These are phyloP conservation scores for Camarhynchus parvulus DNA, from an alignment of 2,113 vertebrate genomes.

Conservation along the genomic window DNA sequence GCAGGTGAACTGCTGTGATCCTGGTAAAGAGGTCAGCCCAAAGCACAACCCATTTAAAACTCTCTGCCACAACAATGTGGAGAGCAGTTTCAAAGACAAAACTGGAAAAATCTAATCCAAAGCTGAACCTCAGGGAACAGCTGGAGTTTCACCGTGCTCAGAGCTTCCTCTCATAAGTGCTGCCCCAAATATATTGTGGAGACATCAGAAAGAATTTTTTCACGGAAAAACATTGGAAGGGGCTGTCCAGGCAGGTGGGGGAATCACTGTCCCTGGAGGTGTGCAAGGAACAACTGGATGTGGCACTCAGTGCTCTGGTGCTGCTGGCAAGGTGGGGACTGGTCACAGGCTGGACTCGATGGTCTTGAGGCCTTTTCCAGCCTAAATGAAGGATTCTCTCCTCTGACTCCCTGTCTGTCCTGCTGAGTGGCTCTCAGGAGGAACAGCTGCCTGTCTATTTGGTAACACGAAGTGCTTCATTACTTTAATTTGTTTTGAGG, in stretches of 20 bases:
- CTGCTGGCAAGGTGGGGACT: neutral
- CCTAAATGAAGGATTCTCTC: neutral
- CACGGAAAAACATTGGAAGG: neutral
- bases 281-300: neutral
- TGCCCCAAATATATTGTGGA: neutral
- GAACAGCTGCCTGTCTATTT: constrained; percentile 32
- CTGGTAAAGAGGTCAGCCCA: neutral
- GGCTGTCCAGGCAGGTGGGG: neutral
- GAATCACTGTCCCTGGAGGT: too few relatives aligned
- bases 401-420: neutral
- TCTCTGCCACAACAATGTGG: neutral
- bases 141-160: rapidly evolving
- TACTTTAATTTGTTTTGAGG: constrained; percentile 60
- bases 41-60: neutral
- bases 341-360: rapidly evolving
- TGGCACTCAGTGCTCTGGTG: neutral
- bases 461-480: neutral
- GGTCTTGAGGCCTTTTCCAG: neutral
- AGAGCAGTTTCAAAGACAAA: neutral
- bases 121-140: neutral
- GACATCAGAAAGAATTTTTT: neutral
- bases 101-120: neutral
- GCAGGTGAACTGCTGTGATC: neutral
- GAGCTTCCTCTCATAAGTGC: neutral
- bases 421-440: neutral